Conservation (phyloP, 2,797 vertebrate genomes). For the Chiroxiphia lanceolata region DNA sequence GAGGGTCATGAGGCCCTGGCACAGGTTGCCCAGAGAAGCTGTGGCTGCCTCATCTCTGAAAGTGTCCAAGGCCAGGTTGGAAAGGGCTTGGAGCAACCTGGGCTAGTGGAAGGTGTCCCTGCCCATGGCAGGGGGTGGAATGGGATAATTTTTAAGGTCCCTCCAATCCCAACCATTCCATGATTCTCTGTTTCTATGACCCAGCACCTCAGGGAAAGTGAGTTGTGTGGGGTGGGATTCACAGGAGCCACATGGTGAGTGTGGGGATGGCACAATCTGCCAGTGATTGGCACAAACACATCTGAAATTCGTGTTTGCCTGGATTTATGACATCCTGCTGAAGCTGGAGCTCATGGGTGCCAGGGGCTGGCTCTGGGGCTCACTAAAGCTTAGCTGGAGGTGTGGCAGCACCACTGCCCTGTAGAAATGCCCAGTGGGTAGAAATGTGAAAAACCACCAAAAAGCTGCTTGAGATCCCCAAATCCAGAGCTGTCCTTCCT, state of each 20-base stretch:
- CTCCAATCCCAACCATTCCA: background rate
- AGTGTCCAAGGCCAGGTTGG: rapidly evolving
- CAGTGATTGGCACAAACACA: background rate
- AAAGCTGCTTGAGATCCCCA: background rate
- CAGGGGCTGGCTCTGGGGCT: background rate
- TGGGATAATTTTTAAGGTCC: background rate
- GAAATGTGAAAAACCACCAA: background rate
- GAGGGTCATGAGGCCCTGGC: background rate
- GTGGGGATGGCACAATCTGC: background rate
- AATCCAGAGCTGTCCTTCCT: background rate
- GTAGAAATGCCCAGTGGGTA: background rate
- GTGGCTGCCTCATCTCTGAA: background rate
- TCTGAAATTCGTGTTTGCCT: background rate
- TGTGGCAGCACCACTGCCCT: background rate
- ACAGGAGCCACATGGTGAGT: background rate
- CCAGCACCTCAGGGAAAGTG: background rate
- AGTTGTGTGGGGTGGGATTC: background rate
- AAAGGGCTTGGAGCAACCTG: rapidly evolving
- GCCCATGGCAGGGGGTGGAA: background rate
- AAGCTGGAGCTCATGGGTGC: background rate
- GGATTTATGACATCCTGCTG: background rate
- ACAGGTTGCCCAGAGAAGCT: background rate
- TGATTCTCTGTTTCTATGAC: background rate
- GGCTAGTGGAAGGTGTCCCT: rapidly evolving
- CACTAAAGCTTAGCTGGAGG: background rate